Evolutionary conservation across 2,113 vertebrate genomes (phyloP).

Genomic region (Puma concolor): DNA sequence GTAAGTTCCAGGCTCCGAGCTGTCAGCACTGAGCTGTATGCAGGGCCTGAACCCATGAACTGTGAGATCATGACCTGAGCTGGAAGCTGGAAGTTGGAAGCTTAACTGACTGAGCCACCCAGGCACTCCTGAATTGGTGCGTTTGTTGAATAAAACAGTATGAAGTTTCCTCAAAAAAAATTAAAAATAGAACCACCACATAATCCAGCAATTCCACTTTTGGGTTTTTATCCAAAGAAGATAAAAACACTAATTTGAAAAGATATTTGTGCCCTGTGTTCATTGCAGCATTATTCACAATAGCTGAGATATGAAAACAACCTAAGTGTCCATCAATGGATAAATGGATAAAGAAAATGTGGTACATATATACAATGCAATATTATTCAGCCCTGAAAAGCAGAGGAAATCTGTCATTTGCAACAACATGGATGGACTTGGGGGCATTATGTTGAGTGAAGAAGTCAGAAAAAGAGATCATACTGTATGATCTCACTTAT

Average conservation of each 20-base stretch:
- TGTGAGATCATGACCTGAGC: too few relatives aligned
- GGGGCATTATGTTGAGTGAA: not conserved
- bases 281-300: not conserved
- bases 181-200: not conserved
- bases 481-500: not conserved
- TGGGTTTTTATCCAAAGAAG: not conserved
- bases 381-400: not conserved
- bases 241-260: not conserved
- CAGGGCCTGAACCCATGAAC: too few relatives aligned
- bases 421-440: not conserved
- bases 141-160: not conserved
- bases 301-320: not conserved
- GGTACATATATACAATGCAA: not conserved
- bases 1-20: too few relatives aligned
- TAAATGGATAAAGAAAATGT: not conserved
- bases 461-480: not conserved
- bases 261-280: not conserved
- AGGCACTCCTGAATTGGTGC: not conserved
- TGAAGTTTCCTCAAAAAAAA: not conserved
- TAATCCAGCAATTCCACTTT: not conserved
- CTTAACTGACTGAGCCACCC: too few relatives aligned
- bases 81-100: too few relatives aligned
- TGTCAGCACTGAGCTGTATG: too few relatives aligned
- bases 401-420: not conserved
- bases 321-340: not conserved